Evolutionary conservation across 2,888 invertebrate genomes (phyloP), one percentile per base, ranked within the genome.

Genomic region (Conus canariensis): DNA sequence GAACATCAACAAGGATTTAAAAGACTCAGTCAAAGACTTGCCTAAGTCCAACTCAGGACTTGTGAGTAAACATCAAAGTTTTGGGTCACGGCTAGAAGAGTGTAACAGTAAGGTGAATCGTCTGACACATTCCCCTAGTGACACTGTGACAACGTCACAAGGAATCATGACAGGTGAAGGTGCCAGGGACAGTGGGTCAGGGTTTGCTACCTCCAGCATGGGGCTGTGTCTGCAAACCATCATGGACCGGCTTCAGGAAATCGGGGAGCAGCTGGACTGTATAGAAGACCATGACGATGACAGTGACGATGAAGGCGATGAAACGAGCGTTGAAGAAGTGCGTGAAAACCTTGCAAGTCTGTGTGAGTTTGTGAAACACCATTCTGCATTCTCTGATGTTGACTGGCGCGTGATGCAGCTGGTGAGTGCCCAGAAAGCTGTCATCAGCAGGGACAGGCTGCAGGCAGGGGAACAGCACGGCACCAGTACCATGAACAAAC

Each of bases 361-460:
- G 80, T 92, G 93, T 58, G 93, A 94, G 82, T 95, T 92, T 92
- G 92, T 95, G 12, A 92, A 93, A 67, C 93, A 94, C 85, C 92
- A 94, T 87, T 93, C 94, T 86, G 93, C 91, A 77, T 90, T 95
- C 86, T 92, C 93, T 58, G 92, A 93, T 59, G 92, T 92, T 89
- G 95, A 95, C 90, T 95, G 94, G 94, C 93, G 93, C 56, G 91
- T 94, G 89, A 91, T 94, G 89, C 93, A 94, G 74, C 93, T 94
- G 70, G 92, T 95, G 87, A 92, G 92, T 45, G 92, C 93, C 59
- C 94, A 94, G 85, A 94, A 94, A 90, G 90, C 91, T 7, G 90
- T 87, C 16, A 64, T 70, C 60, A 88, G 14, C 64, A 86, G 45
- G 74, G 92, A 85, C 90, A 93, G 87, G 90, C 92, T 58, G 87